Evolutionary conservation across 1,140 invertebrate genomes (phyloP), one percentile per base, ranked within the genome.

Genomic region (Apis laboriosa): DNA sequence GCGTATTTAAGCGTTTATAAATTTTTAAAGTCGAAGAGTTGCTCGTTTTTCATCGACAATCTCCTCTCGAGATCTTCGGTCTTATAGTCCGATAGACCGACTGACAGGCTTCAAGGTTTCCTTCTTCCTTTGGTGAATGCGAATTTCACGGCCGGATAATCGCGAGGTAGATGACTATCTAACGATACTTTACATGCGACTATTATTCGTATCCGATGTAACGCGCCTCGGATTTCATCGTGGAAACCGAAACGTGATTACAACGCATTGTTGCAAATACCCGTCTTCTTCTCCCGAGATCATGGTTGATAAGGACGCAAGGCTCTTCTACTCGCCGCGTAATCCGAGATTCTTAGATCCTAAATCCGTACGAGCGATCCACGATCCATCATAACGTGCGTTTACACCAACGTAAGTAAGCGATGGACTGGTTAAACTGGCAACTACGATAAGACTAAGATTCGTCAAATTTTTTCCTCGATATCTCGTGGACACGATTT

Each of bases 141-240:
- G 71, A 73, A 73, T 58, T 55, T 73, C 43, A 34, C 49, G 17
- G 28, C 19, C 28, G 71, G 55, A 34, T 58, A 73, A 56, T 73
- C 43, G 28, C 28, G 19, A 21, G 28, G 28, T 55, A 72, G 70
- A 72, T 72, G 51, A 19, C 70, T 56, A 72, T 72, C 70, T 72
- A 72, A 56, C 56, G 34, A 15, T n/a, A 56, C 15, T 72, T 53
- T 34, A 28, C 66, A 49, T 49, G 55, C 15, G 71, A 73, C 71
- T 58, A 56, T 73, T 73, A 73, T 73, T 73, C 55, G 71, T 24
- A 43, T 43, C 58, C 71, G 55, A 73, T 73, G 71, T 73, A 73
- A 58, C 71, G 71, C 53, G 53, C 19, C 53, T 56, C 24, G 21
- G 43, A 71, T 71, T 24, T 53, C 49, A 71, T 71, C 71, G 71